Conservation (phyloP, 2,888 invertebrate species). For the Octodonta nipae region DNA sequence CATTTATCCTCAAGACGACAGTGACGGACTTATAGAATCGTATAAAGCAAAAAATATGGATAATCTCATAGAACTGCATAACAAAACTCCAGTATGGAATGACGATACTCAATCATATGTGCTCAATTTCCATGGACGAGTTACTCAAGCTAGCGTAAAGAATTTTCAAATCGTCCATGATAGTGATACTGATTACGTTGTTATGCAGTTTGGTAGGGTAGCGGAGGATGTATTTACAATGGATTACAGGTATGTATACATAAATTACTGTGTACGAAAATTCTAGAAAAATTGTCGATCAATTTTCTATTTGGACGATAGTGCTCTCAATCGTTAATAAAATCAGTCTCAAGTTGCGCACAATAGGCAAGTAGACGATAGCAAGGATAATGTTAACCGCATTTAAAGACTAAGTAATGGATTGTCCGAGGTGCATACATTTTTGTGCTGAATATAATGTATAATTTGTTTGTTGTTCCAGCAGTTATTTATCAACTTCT, state of each 20-base stretch:
- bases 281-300: too few relatives aligned
- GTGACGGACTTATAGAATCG: constrained; percentile 68
- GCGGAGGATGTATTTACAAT: constrained; percentile 97
- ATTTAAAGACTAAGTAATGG: too few relatives aligned
- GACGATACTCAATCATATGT: constrained; percentile 99
- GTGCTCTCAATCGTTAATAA: too few relatives aligned
- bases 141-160: constrained; percentile 98
- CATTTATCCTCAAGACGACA: constrained; percentile 74
- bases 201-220: constrained; percentile 97
- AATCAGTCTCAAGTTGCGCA: too few relatives aligned
- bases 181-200: constrained; percentile 93
- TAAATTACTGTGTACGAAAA: too few relatives aligned
- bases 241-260: constrained; percentile 61
- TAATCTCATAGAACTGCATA: constrained; percentile 87
- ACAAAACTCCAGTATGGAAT: constrained; percentile 99
- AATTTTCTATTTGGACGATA: too few relatives aligned
- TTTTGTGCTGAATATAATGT: too few relatives aligned
- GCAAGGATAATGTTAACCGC: too few relatives aligned
- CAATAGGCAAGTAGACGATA: too few relatives aligned
- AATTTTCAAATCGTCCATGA: constrained; percentile 99
- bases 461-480: too few relatives aligned
- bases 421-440: too few relatives aligned
- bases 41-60: constrained; percentile 66
- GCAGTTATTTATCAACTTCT: too few relatives aligned
- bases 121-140: constrained; percentile 95